Conservation (phyloP, 92 coral and sea anemone genomes). For the Parazoanthus atlanticus region DNA sequence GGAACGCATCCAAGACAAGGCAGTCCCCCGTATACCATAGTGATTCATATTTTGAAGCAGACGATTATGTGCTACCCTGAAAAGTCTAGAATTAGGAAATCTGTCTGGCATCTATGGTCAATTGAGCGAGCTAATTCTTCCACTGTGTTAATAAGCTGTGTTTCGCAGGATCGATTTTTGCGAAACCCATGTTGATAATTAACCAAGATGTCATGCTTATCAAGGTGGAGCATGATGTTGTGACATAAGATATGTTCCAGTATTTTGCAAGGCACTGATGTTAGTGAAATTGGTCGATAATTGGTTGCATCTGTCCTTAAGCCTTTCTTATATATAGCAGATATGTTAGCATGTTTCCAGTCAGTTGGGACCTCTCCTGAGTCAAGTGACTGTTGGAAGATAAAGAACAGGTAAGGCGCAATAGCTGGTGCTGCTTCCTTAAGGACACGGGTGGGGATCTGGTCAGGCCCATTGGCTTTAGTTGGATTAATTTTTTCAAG, state of each 20-base stretch:
- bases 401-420: conserved; percentile 32
- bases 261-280: conserved; percentile 42
- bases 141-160: conserved; percentile 38
- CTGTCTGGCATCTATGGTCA: conserved; percentile 38
- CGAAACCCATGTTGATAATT: conserved; percentile 46
- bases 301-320: conserved; percentile 19
- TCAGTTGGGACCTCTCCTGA: conserved; percentile 43
- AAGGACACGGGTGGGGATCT: conserved; percentile 27
- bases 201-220: conserved; percentile 31
- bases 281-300: conserved; percentile 35
- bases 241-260: conserved; percentile 42
- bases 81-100: conserved; percentile 42
- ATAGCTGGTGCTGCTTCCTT: conserved; percentile 45
- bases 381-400: conserved; percentile 50
- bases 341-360: conserved; percentile 45
- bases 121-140: conserved; percentile 38
- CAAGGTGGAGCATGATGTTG: conserved; percentile 29
- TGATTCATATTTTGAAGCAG: conserved; percentile 26
- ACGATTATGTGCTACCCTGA: conserved; percentile 36
- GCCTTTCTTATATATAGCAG: conserved; percentile 40
- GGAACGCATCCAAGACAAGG: conserved; percentile 29
- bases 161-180: conserved; percentile 25
- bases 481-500: conserved; percentile 30
- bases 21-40: conserved; percentile 43
- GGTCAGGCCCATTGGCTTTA: conserved; percentile 4